These are phyloP conservation scores for Arbacia lixula DNA, from an alignment of 53 echinoderm and acorn worm genomes.

Conservation along the genomic window DNA sequence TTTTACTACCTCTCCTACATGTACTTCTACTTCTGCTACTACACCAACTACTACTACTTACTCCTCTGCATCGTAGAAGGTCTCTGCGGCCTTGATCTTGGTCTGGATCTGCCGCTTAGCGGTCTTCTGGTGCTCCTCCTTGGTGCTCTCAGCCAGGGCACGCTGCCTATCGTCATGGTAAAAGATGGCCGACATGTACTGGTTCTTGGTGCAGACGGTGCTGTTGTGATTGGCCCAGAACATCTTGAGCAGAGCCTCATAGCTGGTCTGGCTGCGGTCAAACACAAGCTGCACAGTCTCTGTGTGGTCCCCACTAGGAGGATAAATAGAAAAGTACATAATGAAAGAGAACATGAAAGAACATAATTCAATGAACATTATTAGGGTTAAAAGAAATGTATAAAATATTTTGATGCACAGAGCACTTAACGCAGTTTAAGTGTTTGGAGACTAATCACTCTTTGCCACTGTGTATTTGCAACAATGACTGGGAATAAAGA, in stretches of 20 bases:
- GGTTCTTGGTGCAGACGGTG: conserved; percentile 77
- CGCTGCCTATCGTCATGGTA: conserved; percentile 87
- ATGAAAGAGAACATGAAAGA: too few relatives aligned
- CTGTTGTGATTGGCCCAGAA: conserved; percentile 99
- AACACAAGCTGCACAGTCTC: conserved; percentile 94
- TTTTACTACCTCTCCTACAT: too few relatives aligned
- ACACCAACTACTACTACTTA: conserved; percentile 59
- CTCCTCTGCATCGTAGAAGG: conserved; percentile 99
- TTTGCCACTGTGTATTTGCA: too few relatives aligned
- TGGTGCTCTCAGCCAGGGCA: conserved; percentile 77
- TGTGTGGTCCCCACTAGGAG: conserved; percentile 94
- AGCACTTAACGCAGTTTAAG: too few relatives aligned
- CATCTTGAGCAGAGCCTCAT: conserved; percentile 74
- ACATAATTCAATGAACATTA: too few relatives aligned
- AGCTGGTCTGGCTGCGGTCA: conserved; percentile 79
- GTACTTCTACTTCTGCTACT: neutral
- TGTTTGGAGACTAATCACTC: too few relatives aligned
- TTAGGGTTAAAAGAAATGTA: too few relatives aligned
- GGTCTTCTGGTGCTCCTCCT: conserved; percentile 88
- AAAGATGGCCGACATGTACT: conserved; percentile 99
- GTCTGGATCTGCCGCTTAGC: conserved; percentile 81
- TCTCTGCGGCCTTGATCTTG: conserved; percentile 75
- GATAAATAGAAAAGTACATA: too few relatives aligned
- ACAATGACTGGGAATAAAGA: too few relatives aligned
- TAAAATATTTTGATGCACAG: too few relatives aligned